phyloP scores from a whole-genome alignment of 2,113 vertebrate genomes.

The Gymnorhina tibicen region DNA sequence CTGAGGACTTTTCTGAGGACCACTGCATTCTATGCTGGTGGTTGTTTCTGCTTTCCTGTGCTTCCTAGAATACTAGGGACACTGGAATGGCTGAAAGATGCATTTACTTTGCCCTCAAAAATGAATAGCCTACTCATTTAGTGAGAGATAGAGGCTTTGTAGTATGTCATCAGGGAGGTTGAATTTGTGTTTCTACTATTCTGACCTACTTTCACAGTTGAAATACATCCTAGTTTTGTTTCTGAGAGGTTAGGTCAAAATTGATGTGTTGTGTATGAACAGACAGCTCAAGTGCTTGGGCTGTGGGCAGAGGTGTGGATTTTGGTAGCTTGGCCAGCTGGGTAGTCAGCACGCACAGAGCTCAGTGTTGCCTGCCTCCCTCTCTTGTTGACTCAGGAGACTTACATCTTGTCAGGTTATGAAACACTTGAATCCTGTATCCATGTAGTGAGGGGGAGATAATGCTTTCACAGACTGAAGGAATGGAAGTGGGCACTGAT shows the following conservation, averaged over 20 bases:
- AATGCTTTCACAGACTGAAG: background rate
- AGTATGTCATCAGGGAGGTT: background rate
- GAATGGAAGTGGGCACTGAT: background rate
- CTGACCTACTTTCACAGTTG: background rate
- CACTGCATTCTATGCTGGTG: background rate
- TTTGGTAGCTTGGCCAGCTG: background rate
- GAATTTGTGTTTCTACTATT: background rate
- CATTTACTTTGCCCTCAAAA: background rate
- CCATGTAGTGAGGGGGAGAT: background rate
- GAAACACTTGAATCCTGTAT: background rate
- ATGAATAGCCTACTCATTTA: background rate
- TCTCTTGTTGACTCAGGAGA: background rate
- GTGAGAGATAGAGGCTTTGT: background rate
- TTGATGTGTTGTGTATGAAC: background rate
- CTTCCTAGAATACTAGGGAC: background rate
- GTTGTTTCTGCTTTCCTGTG: background rate
- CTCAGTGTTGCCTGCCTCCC: background rate
- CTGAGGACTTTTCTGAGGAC: background rate
- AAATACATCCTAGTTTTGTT: background rate
- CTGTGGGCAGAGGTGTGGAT: background rate
- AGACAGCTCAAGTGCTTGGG: background rate
- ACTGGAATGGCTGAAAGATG: background rate
- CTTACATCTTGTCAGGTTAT: background rate
- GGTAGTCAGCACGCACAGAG: fast-evolving
- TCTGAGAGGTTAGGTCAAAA: background rate